Base-by-base conservation (phyloP, 1,140 invertebrate genomes). In the Zaprionus taronus region DNA sequence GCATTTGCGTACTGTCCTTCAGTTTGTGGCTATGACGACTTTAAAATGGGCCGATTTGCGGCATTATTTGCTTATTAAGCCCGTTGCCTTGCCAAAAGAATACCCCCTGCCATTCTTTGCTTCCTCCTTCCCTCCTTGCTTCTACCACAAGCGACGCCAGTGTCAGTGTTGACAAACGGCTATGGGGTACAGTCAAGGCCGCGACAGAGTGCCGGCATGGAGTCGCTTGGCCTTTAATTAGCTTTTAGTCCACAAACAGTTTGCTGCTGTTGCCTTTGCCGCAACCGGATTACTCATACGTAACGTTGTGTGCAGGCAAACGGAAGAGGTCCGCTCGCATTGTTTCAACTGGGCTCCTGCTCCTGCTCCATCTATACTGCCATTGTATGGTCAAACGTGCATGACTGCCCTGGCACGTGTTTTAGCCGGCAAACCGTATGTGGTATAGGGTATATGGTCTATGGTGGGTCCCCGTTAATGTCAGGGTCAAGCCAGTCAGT, bases 201-300 rank as follows among this genome's bases (percentile, higher is more conserved):
- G 70, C 64, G 80, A 77, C 85, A 71, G 31, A 58, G 61, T n/a
- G 38, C 51, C 55, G 79, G 83, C 80, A 80, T 79, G 76, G 68
- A 83, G 83, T 89, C 41, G 28, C 67, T 70, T 82, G 81, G 79
- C 84, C 83, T 87, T 87, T 87, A 87, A 87, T 87, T 87, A 86
- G 83, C 83, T 83, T 51, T 83, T 83, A 63, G 60, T 47, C n/a
- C 53, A 71, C 53, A 71, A 26, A 57, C 68, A 76, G 55, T 74
- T 68, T 17, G 41, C 15, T 61, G 36, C 15, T 4, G 36, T 44
- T 41, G 34, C 22, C 20, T 12, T 61, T 61, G 38, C 14, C 38
- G n/a, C 47, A 41, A 68, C 58, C 71, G 83, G 77, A 87, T 87
- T 89, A 87, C 84, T 89, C 83, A 87, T 84, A 89, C 83, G 78